Conservation (phyloP, 2,113 vertebrate genomes). For the Hypomesus transpacificus region DNA sequence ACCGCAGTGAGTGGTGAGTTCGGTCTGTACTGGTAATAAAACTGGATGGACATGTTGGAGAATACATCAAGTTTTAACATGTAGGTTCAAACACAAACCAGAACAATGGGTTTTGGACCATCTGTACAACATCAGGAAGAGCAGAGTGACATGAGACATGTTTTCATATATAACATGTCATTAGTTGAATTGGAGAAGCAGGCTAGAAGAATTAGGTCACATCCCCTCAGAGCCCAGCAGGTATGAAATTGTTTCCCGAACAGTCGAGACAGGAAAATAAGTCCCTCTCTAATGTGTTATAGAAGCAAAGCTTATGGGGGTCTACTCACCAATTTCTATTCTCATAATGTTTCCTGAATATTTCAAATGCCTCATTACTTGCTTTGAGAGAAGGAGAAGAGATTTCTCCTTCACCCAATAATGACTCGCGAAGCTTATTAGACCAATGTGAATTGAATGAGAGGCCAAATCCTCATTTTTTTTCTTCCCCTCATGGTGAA, state of each 20-base stretch:
- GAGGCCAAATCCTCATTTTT: slow-evolving; percentile 43
- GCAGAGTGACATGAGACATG: no score
- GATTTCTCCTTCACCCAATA: slow-evolving; percentile 54
- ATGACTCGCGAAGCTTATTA: slow-evolving; percentile 68
- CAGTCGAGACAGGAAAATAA: slow-evolving; percentile 31
- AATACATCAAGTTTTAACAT: no score
- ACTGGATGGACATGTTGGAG: no score
- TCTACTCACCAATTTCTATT: slow-evolving; percentile 61
- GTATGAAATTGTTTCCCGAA: slow-evolving; percentile 48
- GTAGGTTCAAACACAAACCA: no score
- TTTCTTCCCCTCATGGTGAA: slow-evolving; percentile 41
- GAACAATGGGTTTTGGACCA: no score
- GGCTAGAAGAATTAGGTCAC: slow-evolving; percentile 23
- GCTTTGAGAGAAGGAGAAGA: slow-evolving; percentile 56
- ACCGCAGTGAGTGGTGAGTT: no score
- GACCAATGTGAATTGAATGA: slow-evolving; percentile 60
- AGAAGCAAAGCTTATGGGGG: slow-evolving; percentile 57
- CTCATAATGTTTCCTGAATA: slow-evolving; percentile 68
- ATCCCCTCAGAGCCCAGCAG: slow-evolving; percentile 29
- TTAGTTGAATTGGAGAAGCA: slow-evolving; percentile 30
- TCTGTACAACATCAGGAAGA: no score
- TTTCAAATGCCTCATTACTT: slow-evolving; percentile 73
- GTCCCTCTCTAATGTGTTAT: slow-evolving; percentile 57
- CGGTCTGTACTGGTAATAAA: no score
- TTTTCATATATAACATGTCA: slow-evolving; percentile 7